Evolutionary conservation across 2,797 vertebrate species (phyloP).

Genomic region (Limnodromus scolopaceus): DNA sequence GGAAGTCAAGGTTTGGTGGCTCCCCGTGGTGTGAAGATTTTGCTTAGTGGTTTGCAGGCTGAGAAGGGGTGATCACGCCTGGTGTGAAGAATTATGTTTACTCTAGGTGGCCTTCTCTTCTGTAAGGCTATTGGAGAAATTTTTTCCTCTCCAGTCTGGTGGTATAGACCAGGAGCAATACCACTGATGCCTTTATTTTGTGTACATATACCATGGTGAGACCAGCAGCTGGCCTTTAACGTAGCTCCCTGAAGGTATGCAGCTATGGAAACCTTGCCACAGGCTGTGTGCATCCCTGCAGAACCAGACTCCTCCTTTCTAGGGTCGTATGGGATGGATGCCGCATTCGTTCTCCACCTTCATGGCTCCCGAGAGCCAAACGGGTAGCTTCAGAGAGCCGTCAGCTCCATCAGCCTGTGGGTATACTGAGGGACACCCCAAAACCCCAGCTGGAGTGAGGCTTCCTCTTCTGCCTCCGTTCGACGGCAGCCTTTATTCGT

Average conservation of each 20-base stretch:
- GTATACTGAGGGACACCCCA: not conserved
- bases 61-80: not conserved
- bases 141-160: not conserved
- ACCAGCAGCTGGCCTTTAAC: not conserved
- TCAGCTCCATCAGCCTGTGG: not conserved
- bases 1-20: not conserved
- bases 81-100: not conserved
- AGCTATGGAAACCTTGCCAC: not conserved
- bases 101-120: not conserved
- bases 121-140: not conserved
- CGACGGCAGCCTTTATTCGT: rapidly evolving
- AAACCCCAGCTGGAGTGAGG: not conserved
- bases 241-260: not conserved
- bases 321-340: not conserved
- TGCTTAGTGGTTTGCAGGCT: not conserved
- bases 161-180: not conserved
- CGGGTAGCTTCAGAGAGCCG: not conserved
- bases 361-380: not conserved
- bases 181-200: not conserved
- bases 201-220: not conserved
- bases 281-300: not conserved
- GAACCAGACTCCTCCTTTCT: not conserved
- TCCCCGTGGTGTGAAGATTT: not conserved
- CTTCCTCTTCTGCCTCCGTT: not conserved
- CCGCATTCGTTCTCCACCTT: not conserved